These are phyloP conservation scores for Aphodius granarius DNA, from an alignment of 2,888 invertebrate species.

Conservation along the genomic window DNA sequence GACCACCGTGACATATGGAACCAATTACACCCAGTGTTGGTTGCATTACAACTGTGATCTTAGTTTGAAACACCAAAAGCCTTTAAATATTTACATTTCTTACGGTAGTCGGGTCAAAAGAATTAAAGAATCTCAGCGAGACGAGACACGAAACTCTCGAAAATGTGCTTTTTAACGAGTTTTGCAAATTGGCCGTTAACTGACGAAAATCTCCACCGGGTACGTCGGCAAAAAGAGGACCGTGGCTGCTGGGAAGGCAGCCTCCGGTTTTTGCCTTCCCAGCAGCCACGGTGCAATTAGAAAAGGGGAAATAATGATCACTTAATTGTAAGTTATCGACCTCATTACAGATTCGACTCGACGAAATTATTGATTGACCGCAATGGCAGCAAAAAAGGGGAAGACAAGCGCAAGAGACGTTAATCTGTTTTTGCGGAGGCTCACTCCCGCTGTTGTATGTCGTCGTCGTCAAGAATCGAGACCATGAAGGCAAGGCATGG, in stretches of 20 bases:
- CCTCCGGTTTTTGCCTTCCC: conserved; percentile 42
- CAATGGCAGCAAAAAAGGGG: conserved; percentile 7
- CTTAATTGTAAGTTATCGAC: conserved; percentile 55
- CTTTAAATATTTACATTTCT: no score
- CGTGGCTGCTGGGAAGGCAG: conserved; percentile 19
- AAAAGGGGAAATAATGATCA: conserved; percentile 49
- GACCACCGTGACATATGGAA: no score
- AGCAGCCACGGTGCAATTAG: conserved; percentile 50
- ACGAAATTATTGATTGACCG: conserved; percentile 30
- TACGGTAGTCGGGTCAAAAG: not conserved
- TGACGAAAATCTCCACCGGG: conserved; percentile 47
- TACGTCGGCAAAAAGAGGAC: conserved; percentile 43
- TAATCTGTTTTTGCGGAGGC: conserved; percentile 3
- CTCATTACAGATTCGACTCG: conserved; percentile 27
- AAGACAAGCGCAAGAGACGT: not conserved
- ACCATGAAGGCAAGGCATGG: not conserved
- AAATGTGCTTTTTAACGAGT: conserved; percentile 45
- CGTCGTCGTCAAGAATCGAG: not conserved
- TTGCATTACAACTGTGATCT: no score
- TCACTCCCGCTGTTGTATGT: not conserved
- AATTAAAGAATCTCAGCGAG: not conserved
- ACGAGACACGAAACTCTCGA: conserved; percentile 6
- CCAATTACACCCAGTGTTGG: no score
- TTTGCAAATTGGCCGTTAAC: conserved; percentile 54
- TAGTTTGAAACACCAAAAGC: no score